phyloP scores from a whole-genome alignment of 1,140 invertebrate species.

The Atta texana region DNA sequence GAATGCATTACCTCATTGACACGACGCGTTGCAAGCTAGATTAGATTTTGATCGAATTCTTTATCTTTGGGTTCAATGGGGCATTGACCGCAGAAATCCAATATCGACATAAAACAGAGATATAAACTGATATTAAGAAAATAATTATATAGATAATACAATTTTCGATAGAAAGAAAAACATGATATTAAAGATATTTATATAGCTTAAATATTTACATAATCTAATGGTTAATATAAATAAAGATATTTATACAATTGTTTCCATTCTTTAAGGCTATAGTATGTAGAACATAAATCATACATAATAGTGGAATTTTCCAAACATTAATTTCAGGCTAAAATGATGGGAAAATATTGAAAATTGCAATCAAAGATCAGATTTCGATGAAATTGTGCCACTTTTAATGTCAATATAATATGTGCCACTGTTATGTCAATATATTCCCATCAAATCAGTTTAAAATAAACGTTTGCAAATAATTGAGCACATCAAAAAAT shows the following conservation, averaged over 20 bases:
- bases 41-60: constrained; percentile 55
- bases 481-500: no score
- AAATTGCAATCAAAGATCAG: no score
- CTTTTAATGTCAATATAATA: no score
- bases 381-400: no score
- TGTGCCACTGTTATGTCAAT: no score
- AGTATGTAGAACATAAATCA: no score
- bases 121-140: neutral
- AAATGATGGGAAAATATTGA: no score
- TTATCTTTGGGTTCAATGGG: neutral
- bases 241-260: neutral
- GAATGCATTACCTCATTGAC: constrained; percentile 35
- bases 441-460: no score
- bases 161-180: neutral
- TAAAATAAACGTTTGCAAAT: no score
- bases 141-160: neutral
- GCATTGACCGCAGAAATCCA: neutral
- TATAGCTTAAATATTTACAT: no score
- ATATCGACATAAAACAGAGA: neutral
- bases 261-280: neutral
- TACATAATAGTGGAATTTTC: no score
- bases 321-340: no score
- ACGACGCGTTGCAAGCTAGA: neutral
- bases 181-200: neutral
- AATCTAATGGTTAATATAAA: neutral